Evolutionary conservation across 2,888 invertebrate species (phyloP), one percentile per base, ranked within the genome.

Genomic region (Athalia rosae): DNA sequence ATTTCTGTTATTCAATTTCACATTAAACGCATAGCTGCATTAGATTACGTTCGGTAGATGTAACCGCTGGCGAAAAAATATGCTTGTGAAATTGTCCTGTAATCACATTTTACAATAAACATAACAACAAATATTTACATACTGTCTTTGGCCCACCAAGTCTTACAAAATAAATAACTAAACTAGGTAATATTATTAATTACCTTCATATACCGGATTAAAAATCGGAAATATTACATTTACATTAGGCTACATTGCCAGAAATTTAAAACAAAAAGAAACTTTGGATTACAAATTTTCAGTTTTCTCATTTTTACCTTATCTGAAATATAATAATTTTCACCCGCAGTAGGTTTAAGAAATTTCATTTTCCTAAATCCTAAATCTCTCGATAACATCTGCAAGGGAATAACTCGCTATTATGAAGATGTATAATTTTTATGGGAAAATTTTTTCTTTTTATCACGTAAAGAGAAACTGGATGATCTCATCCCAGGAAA

Each of bases 31-130:
- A 62, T 74, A 74, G 74, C 74, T 74, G 74, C 74, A 62, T 74
- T 74, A 74, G 61, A 61, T 61, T 62, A 62, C 15, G 61, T 74
- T 74, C 61, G 74, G 61, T 61, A 28, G 48, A 74, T 11, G 41
- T 71, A 45, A 58, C 71, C 58, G 56, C 56, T 62, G 47, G 61
- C 53, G 58, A 43, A 58, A 45, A 58, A 58, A 45, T 47, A 6
- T 62, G 74, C 74, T 74, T 62, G 74, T 59, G 74, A 74, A 74
- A 61, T 59, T 61, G 74, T 74, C 74, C 74, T 74, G 61, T 74
- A 74, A 74, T 74, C 74, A 74, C 59, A 74, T 59, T 62, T 8
- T 53, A 28, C 41, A 48, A 48, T 7, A 66, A 5, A 47, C 47
- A n/a, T n/a, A 9, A 47, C 64, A 59, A 71, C 13, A 47, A 50